These are phyloP conservation scores for Isoperla grammatica DNA, from an alignment of 2,888 invertebrate genomes.

Conservation along the genomic window DNA sequence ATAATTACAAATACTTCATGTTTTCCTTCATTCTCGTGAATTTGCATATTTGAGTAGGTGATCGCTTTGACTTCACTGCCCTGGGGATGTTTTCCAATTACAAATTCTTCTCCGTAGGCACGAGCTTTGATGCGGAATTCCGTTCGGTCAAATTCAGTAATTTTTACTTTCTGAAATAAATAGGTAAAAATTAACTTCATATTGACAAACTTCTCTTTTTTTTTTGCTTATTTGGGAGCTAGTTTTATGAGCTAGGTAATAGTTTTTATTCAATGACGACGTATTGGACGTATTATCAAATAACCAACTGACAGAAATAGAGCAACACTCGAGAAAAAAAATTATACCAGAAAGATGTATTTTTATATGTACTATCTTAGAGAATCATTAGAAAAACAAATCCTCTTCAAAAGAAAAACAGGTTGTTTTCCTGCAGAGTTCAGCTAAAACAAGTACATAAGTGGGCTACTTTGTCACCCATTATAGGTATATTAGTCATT, in stretches of 20 bases:
- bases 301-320: neutral
- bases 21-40: constrained; percentile 59
- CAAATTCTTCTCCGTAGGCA: constrained; percentile 90
- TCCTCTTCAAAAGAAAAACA: too few relatives aligned
- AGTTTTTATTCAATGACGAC: too few relatives aligned
- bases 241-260: too few relatives aligned
- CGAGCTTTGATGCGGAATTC: constrained; percentile 70
- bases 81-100: constrained; percentile 89
- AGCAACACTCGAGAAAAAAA: neutral
- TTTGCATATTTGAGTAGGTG: constrained; percentile 98
- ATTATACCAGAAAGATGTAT: neutral
- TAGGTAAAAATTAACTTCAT: constrained; percentile 22
- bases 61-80: constrained; percentile 99
- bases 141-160: constrained; percentile 78
- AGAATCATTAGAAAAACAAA: too few relatives aligned
- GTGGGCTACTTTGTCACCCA: too few relatives aligned
- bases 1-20: constrained; percentile 95
- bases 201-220: neutral
- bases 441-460: too few relatives aligned
- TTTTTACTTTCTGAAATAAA: constrained; percentile 71
- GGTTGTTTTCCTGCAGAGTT: too few relatives aligned
- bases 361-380: too few relatives aligned
- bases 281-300: too few relatives aligned
- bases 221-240: too few relatives aligned
- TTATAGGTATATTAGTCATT: too few relatives aligned